Evolutionary conservation across 92 coral and sea anemone genomes (phyloP).

Genomic region (Scolanthus callimorphus): DNA sequence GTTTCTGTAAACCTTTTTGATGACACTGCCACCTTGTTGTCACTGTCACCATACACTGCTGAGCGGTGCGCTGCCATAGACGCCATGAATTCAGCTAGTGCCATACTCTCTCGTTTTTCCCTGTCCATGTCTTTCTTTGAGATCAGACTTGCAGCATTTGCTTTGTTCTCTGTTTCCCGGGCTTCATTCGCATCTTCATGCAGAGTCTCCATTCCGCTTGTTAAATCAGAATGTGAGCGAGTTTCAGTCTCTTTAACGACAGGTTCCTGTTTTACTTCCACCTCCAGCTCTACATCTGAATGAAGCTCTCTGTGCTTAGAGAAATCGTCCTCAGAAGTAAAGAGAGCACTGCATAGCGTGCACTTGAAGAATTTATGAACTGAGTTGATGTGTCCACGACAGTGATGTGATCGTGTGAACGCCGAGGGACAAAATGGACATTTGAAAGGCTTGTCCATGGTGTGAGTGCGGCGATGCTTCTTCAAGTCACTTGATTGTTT

Average conservation of each 20-base stretch:
- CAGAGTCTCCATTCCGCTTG: no score
- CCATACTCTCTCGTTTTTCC: slow-evolving; percentile 26
- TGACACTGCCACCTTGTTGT: neutral
- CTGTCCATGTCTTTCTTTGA: neutral
- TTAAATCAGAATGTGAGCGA: no score
- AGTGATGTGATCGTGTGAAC: slow-evolving; percentile 93
- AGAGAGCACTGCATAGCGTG: slow-evolving; percentile 67
- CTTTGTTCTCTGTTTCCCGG: no score
- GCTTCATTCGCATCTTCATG: no score
- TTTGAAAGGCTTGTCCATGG: slow-evolving; percentile 86
- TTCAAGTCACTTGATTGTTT: slow-evolving; percentile 97
- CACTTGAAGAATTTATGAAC: slow-evolving; percentile 86
- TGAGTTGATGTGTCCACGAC: slow-evolving; percentile 80
- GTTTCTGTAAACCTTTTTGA: neutral
- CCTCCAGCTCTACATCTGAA: slow-evolving; percentile 21
- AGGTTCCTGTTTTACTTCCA: no score
- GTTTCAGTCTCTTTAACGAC: no score
- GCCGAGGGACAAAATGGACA: slow-evolving; percentile 88
- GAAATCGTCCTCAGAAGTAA: slow-evolving; percentile 80
- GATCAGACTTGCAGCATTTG: slow-evolving; percentile 5
- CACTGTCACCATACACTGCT: slow-evolving; percentile 1
- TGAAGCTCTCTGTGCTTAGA: slow-evolving; percentile 70
- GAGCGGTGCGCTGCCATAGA: slow-evolving; percentile 32
- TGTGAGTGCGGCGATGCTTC: slow-evolving; percentile 93
- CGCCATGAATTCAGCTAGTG: slow-evolving; percentile 36